Base-by-base conservation (phyloP, 2,888 invertebrate species). In the Lutraria lutraria region DNA sequence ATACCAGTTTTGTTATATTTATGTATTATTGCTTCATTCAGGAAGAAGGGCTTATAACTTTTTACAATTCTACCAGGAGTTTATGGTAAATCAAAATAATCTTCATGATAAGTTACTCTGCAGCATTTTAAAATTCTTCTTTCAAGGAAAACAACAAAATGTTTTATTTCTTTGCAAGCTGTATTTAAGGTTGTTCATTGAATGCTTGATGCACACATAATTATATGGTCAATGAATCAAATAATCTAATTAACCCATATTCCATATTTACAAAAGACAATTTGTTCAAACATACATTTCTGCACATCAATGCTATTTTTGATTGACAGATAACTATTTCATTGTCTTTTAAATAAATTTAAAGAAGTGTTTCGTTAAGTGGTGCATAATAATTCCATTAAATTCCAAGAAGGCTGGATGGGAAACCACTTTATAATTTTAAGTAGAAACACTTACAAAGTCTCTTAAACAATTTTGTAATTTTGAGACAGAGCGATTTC, bases 341-440 rank as follows among this genome's bases (percentile, higher is more conserved):
- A 21, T 43, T 43, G 43, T 43, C 43, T 43, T 60, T 6, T 60
- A 60, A 19, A 60, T n/a, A 60, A 63, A 63, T n/a, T 72, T 29
- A 72, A 72, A 72, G 12, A 25, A 25, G 8, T 72, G 31, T 76
- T 25, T 43, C 43, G 43, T 43, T 76, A 76, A 76, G 13, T 34
- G 31, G 6, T 76, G 76, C 76, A 31, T 76, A 76, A 76, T 76
- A 76, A 31, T 76, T 76, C 76, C 19, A 76, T 76, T 34, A 76
- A 76, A 76, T 76, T 76, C 34, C 25, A 31, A 10, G 76, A 76
- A 68, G 25, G 12, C 6, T 68, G n/a, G 12, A 8, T 4, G 13
- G 0, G 25, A 25, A 31, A 63, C 15, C 10, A 63, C 15, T 12
- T 63, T 63, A 63, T 16, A 16, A 63, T 63, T 63, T 63, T 3